Conservation (phyloP, 1,140 invertebrate genomes). For the Oncopeltus fasciatus region DNA sequence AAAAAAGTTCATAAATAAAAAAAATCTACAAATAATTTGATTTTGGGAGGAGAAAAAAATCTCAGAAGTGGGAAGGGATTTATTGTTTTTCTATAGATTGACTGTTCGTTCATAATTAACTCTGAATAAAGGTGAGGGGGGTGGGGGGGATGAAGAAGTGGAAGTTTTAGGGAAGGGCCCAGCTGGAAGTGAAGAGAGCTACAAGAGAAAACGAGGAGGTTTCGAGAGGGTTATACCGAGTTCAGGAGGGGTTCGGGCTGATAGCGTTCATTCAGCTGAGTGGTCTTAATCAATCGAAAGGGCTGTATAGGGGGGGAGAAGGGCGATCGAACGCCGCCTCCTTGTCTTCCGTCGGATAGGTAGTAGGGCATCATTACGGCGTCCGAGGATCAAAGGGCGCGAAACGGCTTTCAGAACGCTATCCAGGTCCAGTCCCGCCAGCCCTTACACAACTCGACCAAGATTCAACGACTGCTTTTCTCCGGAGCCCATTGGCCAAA, state of each 20-base stretch:
- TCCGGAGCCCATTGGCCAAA: too few relatives aligned
- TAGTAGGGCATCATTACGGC: constrained; percentile 8
- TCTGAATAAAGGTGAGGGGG: neutral
- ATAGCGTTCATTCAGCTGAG: constrained; percentile 13
- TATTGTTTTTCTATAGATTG: neutral
- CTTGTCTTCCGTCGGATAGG: too few relatives aligned
- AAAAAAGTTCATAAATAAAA: neutral
- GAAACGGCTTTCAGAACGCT: neutral
- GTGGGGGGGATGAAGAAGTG: neutral
- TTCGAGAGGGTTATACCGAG: neutral
- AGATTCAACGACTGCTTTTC: too few relatives aligned
- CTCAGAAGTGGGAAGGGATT: too few relatives aligned
- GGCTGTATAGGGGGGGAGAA: neutral
- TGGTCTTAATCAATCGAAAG: constrained; percentile 13
- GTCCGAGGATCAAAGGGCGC: neutral
- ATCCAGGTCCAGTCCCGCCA: neutral
- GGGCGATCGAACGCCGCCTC: neutral
- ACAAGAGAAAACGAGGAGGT: neutral
- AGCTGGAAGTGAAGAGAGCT: neutral
- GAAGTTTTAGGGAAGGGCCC: neutral
- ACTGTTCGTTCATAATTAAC: neutral
- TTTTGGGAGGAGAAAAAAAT: neutral
- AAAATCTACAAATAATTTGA: neutral
- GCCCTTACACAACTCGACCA: too few relatives aligned
- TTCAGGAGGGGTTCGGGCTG: constrained; percentile 6